phyloP scores from a whole-genome alignment of 2,888 invertebrate species.

The Watsonalla cultraria region DNA sequence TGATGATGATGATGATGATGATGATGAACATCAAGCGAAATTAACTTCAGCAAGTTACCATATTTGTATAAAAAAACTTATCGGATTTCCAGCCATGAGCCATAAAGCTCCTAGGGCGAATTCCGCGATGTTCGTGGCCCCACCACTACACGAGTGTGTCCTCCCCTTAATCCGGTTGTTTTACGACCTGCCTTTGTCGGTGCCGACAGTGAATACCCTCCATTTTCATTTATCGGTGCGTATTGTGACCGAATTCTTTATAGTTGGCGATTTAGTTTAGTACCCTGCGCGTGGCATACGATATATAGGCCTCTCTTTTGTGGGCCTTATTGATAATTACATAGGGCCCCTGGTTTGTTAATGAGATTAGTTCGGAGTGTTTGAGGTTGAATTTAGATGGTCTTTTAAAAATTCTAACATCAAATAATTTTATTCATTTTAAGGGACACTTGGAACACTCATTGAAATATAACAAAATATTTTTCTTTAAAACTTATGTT shows the following conservation, averaged over 20 bases:
- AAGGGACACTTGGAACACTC: too few relatives aligned
- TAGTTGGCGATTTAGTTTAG: constrained; percentile 37
- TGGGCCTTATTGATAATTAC: constrained; percentile 1
- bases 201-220: constrained; percentile 50
- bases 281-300: constrained; percentile 25
- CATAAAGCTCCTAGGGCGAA: too few relatives aligned
- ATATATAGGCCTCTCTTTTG: constrained; percentile 2
- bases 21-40: too few relatives aligned
- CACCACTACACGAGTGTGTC: constrained; percentile 33
- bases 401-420: too few relatives aligned
- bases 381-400: neutral
- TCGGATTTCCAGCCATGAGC: too few relatives aligned
- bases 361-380: neutral
- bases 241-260: constrained; percentile 44
- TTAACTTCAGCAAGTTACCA: too few relatives aligned
- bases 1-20: too few relatives aligned
- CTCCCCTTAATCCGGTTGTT: constrained; percentile 65
- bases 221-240: constrained; percentile 62
- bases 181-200: constrained; percentile 64
- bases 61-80: too few relatives aligned
- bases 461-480: too few relatives aligned
- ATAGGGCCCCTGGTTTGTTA: neutral
- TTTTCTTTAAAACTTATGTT: too few relatives aligned
- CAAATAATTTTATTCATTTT: too few relatives aligned
- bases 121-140: constrained; percentile 17